Evolutionary conservation across 1,140 invertebrate genomes (phyloP).

Genomic region (Magallana angulata): DNA sequence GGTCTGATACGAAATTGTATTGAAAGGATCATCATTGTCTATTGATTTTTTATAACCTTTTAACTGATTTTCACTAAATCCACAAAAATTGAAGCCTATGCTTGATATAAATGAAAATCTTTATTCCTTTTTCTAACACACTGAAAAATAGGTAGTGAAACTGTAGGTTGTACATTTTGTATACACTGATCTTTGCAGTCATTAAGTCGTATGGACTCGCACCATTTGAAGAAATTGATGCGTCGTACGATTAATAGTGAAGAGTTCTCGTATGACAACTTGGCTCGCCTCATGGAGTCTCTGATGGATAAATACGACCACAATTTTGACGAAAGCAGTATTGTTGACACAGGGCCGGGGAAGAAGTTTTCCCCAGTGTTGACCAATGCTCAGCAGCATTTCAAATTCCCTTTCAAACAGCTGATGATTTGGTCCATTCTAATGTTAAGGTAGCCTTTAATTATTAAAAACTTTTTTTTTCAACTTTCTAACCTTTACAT

Average conservation of each 20-base stretch:
- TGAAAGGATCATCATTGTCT: too few relatives aligned
- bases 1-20: too few relatives aligned
- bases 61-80: too few relatives aligned
- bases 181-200: constrained; percentile 12
- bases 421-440: constrained; percentile 74
- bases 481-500: too few relatives aligned
- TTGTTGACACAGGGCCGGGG: constrained; percentile 41
- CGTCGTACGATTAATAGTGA: background rate
- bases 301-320: constrained; percentile 71
- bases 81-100: too few relatives aligned
- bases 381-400: constrained; percentile 35
- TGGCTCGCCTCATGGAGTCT: constrained; percentile 60
- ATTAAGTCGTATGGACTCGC: background rate
- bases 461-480: too few relatives aligned
- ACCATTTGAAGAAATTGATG: constrained; percentile 20
- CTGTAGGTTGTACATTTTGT: too few relatives aligned
- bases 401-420: constrained; percentile 73
- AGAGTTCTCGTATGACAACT: constrained; percentile 50
- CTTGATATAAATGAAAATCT: too few relatives aligned
- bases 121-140: too few relatives aligned
- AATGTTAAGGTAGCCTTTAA: constrained; percentile 64
- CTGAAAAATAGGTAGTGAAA: too few relatives aligned
- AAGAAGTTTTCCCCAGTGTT: background rate
- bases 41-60: too few relatives aligned
- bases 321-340: constrained; percentile 41